Evolutionary conservation across 2,888 invertebrate species (phyloP).

Genomic region (Pseudanteris insignis): DNA sequence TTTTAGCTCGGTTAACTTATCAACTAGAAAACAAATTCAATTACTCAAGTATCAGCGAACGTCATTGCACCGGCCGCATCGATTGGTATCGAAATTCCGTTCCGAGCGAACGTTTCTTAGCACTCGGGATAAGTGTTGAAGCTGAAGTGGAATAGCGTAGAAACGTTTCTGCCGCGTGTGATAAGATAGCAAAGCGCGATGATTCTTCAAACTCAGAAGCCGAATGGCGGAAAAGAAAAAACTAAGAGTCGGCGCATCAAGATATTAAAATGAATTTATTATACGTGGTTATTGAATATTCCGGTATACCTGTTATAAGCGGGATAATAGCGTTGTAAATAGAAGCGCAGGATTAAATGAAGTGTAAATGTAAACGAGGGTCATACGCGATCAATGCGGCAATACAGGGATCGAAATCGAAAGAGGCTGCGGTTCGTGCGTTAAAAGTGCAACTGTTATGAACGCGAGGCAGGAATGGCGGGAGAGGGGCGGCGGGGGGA

Average conservation of each 20-base stretch:
- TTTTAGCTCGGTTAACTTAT: too few species aligned
- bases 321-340: constrained; percentile 37
- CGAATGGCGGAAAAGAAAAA: not conserved
- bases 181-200: too few species aligned
- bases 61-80: too few species aligned
- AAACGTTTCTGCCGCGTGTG: too few species aligned
- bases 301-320: constrained; percentile 22
- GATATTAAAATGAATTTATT: constrained; percentile 27
- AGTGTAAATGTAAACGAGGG: constrained; percentile 46
- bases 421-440: constrained; percentile 35
- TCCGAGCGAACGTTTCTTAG: too few species aligned
- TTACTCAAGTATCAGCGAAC: too few species aligned
- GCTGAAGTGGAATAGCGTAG: too few species aligned
- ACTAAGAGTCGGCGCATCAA: constrained; percentile 7
- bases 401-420: constrained; percentile 39
- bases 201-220: too few species aligned
- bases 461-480: constrained; percentile 34
- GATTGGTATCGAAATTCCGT: too few species aligned
- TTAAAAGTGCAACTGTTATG: constrained; percentile 50
- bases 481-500: constrained; percentile 1
- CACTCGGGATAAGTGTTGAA: too few species aligned
- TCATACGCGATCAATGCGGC: constrained; percentile 41
- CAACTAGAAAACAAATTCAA: too few species aligned
- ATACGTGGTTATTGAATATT: constrained; percentile 24
- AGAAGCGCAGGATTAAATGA: constrained; percentile 41